Base-by-base conservation (phyloP, 2,797 vertebrate species). In the Mergus octosetaceus region DNA sequence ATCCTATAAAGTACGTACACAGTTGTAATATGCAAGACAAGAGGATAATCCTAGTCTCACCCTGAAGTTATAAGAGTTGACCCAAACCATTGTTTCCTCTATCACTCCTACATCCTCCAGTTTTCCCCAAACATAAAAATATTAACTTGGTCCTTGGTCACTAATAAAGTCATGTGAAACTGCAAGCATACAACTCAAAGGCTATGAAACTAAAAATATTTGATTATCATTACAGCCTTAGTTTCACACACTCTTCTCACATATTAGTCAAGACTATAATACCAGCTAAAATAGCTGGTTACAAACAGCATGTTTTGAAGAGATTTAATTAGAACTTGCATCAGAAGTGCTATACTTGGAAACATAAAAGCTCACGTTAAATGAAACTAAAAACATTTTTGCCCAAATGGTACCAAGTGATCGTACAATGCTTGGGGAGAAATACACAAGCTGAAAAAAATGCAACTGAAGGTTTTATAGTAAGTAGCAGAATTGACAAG, bases 291-390 rank as follows among this genome's bases (percentile, higher is more conserved):
- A 82, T 12, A 72, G 32, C 61, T 77, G 62, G 66, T 20, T 58
- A 82, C 36, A 68, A 86, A 78, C 15, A 77, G 49, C 43, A 15
- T 34, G 28, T 73, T 94, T 88, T 85, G 36, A 84, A 87, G 41
- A 79, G 32, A 85, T 64, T 91, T 74, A 88, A 94, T 90, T 90
- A 95, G 69, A 89, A 79, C n/a, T 60, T 85, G 64, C 36, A 81
- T 39, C 53, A 87, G 43, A 95, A 95, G 62, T 34, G 45, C 88
- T 75, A 25, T 15, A 75, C 19, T 43, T 73, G 25, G 43, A 76
- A 94, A 81, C 22, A 2, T 28, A 95, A 51, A 21, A 66, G 60
- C 45, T 89, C 45, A 34, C 15, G 32, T 2, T 56, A 71, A 88
- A 64, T 38, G 56, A 72, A 94, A 74, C 58, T 13, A 43, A 9